Percentiles rank a stretch among this genome's conserved stretches.
These are phyloP conservation scores for Metopia argyrocephala DNA, from an alignment of 2,888 invertebrate genomes.

Conservation along the genomic window DNA sequence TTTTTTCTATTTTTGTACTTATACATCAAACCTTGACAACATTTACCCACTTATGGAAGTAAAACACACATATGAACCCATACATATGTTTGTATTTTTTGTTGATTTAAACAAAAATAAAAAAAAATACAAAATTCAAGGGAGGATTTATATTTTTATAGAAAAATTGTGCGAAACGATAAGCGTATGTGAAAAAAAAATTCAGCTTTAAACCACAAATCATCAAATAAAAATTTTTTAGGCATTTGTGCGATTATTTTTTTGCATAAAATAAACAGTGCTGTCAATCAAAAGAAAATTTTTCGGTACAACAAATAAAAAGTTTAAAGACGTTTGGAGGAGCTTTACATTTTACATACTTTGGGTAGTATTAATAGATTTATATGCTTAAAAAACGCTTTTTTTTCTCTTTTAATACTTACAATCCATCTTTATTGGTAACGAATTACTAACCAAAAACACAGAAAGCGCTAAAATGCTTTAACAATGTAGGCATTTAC, in stretches of 20 bases:
- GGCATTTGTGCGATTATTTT: background rate
- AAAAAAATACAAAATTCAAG: background rate
- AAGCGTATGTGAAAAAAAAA: slow-evolving; percentile 23
- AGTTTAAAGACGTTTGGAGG: too few species aligned
- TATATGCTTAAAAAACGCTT: too few species aligned
- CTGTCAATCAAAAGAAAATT: slow-evolving; percentile 11
- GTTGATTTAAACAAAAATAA: background rate
- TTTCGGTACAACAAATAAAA: too few species aligned
- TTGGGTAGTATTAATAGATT: too few species aligned
- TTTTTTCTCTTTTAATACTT: too few species aligned
- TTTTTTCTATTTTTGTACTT: background rate
- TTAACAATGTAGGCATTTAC: too few species aligned
- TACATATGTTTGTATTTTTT: background rate
- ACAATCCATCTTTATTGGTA: too few species aligned
- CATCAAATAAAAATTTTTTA: slow-evolving; percentile 46
- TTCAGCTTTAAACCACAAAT: slow-evolving; percentile 54
- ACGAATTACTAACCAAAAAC: too few species aligned
- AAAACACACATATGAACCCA: background rate
- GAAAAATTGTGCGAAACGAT: slow-evolving; percentile 19
- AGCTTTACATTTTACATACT: too few species aligned
- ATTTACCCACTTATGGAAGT: background rate
- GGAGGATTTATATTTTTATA: slow-evolving; percentile 3
- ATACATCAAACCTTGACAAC: background rate
- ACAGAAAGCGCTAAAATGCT: too few species aligned
- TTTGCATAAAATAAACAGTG: background rate